A percentile compares a stretch with the other conserved stretches of the same genome.
These are phyloP conservation scores for Menidia beryllina DNA, from an alignment of 2,113 vertebrate genomes.

Conservation along the genomic window DNA sequence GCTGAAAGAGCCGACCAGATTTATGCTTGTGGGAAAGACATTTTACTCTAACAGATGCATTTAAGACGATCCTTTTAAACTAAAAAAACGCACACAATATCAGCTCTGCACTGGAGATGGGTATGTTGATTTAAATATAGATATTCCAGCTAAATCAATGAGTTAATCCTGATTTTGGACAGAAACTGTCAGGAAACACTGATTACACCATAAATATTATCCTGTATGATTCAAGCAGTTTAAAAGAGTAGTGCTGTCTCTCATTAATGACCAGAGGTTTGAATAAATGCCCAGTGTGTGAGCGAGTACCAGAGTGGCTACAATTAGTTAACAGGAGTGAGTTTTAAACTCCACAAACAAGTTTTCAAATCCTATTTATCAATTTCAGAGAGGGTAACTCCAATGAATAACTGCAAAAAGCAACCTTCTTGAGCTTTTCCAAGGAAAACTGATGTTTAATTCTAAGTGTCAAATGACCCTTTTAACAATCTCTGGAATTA, in stretches of 20 bases:
- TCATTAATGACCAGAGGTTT: neutral
- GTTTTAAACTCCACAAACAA: neutral
- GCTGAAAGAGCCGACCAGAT: neutral
- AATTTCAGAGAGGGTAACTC: neutral
- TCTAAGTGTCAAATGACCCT: neutral
- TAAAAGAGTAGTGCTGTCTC: neutral
- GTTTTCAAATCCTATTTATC: neutral
- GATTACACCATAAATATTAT: neutral
- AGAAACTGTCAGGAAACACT: neutral
- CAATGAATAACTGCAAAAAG: neutral
- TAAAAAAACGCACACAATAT: neutral
- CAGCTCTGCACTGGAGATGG: neutral
- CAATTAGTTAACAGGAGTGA: neutral
- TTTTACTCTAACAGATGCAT: neutral
- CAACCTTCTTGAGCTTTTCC: neutral
- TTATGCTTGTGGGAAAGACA: neutral
- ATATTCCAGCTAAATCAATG: neutral
- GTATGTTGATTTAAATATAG: neutral
- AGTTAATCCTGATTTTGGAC: neutral
- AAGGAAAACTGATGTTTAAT: neutral
- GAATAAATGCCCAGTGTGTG: neutral
- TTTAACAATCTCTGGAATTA: neutral
- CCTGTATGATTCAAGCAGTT: neutral
- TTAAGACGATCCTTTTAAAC: too few relatives aligned
- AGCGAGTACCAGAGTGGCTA: neutral